Base-by-base conservation (phyloP, 2,888 invertebrate genomes). In the Spisula solida region DNA sequence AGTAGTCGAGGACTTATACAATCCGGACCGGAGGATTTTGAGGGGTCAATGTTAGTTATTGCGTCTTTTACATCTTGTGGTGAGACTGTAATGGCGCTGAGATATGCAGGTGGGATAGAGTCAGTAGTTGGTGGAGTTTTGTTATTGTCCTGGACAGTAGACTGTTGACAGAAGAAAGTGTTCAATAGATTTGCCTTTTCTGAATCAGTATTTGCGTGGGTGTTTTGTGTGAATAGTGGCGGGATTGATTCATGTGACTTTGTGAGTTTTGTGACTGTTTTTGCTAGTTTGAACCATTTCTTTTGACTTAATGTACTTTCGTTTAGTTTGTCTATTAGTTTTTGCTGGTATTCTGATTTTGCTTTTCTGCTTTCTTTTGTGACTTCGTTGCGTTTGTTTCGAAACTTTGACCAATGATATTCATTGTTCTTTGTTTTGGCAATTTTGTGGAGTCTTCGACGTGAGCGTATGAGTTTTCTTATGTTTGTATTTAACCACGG, bases 271-370 rank as follows among this genome's bases (percentile, higher is more conserved):
- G 4, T n/a, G 34, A 66, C 81, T n/a, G n/a, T n/a, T n/a, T n/a
- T 86, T 31, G 86, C 31, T 66, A 60, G 34, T 48, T 86, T 86
- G 20, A 41, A 86, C 47, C 80, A 86, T 20, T n/a, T 41, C 10
- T 66, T 81, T 81, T 34, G 81, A 1, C 25, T 0, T 20, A n/a
- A 18, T 47, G 12, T 34, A n/a, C n/a, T n/a, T n/a, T 48, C 1
- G 56, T 20, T 31, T 1, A 29, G 18, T 85, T 85, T n/a, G n/a
- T n/a, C n/a, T 25, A 55, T 85, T 78, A 51, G 1, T 78, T 31
- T 78, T 4, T 78, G 6, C 31, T 78, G 78, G 41, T 31, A 51
- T 47, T 41, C 47, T 20, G 6, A 6, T 29, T 85, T 70, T 18
- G 41, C 2, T 20, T 41, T 80, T 47, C 20, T 48, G 8, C 6